phyloP scores from a whole-genome alignment of 2,888 invertebrate genomes.

The Leptinotarsa peninsularis region DNA sequence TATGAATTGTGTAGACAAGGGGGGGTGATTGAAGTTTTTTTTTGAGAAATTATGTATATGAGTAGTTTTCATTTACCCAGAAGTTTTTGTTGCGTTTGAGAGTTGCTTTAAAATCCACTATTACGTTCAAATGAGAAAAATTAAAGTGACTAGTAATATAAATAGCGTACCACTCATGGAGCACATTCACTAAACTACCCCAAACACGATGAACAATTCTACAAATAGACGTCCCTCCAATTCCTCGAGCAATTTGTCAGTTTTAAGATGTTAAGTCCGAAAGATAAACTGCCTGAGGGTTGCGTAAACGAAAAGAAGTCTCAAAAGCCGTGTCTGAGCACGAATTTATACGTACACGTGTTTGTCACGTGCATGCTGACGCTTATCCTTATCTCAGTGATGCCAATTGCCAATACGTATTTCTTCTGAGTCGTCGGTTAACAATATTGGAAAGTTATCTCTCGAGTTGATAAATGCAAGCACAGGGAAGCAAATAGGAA shows the following conservation, averaged over 20 bases:
- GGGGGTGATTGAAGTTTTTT: too few relatives aligned
- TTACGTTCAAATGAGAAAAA: too few relatives aligned
- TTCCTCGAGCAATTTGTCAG: slow-evolving; percentile 46
- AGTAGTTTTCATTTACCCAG: too few relatives aligned
- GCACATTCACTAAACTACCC: background rate
- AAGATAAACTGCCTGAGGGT: slow-evolving; percentile 41
- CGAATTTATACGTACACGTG: slow-evolving; percentile 38
- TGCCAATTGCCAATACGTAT: slow-evolving; percentile 41
- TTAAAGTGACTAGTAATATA: too few relatives aligned
- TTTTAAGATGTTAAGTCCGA: slow-evolving; percentile 44
- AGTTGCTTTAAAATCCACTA: too few relatives aligned
- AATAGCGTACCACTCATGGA: background rate
- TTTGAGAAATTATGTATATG: too few relatives aligned
- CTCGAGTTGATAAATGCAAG: background rate
- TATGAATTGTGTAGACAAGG: too few relatives aligned
- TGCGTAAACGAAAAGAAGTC: slow-evolving; percentile 35
- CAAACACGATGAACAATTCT: background rate
- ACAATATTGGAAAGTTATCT: slow-evolving; percentile 17
- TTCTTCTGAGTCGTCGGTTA: slow-evolving; percentile 30
- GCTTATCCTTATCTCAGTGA: slow-evolving; percentile 37
- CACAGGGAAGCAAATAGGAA: background rate
- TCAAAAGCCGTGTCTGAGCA: slow-evolving; percentile 35
- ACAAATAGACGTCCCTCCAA: slow-evolving; percentile 20
- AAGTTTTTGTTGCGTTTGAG: too few relatives aligned
- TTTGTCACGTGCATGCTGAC: slow-evolving; percentile 42